A percentile compares a stretch with the other conserved stretches of the same genome.
phyloP scores from a whole-genome alignment of 2,113 vertebrate genomes.

The Corythornis vintsioides region DNA sequence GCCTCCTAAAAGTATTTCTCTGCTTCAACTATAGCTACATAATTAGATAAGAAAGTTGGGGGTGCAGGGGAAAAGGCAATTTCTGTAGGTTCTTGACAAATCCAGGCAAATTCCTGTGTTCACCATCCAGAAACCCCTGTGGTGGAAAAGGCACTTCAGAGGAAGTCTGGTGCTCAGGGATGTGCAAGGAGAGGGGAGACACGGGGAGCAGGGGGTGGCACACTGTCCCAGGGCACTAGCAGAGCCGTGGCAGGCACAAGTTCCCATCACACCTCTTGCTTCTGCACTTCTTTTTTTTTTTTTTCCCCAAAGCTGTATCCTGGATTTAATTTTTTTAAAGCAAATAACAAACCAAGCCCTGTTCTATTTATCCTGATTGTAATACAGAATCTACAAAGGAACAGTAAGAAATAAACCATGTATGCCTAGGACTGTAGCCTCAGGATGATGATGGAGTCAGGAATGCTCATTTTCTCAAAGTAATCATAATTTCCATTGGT shows the following conservation, averaged over 20 bases:
- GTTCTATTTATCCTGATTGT: background rate
- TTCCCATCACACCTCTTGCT: background rate
- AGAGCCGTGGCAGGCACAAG: background rate
- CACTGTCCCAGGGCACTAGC: background rate
- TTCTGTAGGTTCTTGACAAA: background rate
- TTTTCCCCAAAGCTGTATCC: background rate
- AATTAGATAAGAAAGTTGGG: background rate
- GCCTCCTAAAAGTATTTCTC: background rate
- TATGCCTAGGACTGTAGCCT: background rate
- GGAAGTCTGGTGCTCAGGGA: background rate
- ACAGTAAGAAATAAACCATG: background rate
- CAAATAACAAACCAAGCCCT: background rate
- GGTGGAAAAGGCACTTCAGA: background rate
- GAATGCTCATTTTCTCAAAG: background rate
- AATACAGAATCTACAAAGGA: background rate
- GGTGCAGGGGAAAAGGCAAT: rapidly evolving
- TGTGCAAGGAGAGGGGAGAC: background rate
- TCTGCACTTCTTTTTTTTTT: background rate
- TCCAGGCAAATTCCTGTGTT: background rate
- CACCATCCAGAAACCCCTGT: background rate
- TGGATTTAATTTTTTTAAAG: background rate
- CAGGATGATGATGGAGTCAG: background rate
- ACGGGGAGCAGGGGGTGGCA: rapidly evolving
- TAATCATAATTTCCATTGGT: background rate
- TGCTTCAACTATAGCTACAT: background rate